These are phyloP conservation scores for Onychorhynchus coronatus DNA, from an alignment of 2,113 vertebrate species.

Conservation along the genomic window DNA sequence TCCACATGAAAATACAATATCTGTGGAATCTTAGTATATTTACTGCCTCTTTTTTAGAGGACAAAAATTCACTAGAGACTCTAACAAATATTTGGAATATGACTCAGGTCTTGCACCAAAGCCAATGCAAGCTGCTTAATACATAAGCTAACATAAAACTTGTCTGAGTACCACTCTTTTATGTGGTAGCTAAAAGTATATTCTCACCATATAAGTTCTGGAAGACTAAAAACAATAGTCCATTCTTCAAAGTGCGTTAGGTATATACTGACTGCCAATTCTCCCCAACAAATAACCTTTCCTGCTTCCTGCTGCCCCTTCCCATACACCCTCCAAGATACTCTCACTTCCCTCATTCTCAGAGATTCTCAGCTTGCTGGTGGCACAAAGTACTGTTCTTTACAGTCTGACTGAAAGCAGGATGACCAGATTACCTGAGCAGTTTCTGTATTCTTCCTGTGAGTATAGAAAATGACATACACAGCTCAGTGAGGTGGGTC, in stretches of 20 bases:
- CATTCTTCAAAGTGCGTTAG: not conserved
- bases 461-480: slow-evolving; percentile 87
- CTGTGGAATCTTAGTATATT: not conserved
- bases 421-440: slow-evolving; percentile 76
- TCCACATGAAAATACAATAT: not conserved
- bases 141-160: not conserved
- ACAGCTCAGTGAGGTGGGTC: slow-evolving; percentile 80
- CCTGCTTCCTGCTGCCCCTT: not conserved
- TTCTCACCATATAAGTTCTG: not conserved
- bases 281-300: not conserved
- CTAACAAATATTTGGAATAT: not conserved
- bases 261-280: not conserved
- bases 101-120: not conserved
- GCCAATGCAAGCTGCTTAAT: not conserved
- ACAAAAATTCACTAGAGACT: not conserved
- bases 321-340: not conserved
- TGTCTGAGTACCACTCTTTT: not conserved
- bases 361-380: not conserved
- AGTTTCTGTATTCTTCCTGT: slow-evolving; percentile 85
- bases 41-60: not conserved
- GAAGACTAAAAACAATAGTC: not conserved
- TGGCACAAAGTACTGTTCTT: not conserved
- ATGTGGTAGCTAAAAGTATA: not conserved
- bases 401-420: not conserved
- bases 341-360: not conserved